Evolutionary conservation across 1,140 invertebrate species (phyloP), one percentile per base, ranked within the genome.

Genomic region (Drosophila pseudoananassae): DNA sequence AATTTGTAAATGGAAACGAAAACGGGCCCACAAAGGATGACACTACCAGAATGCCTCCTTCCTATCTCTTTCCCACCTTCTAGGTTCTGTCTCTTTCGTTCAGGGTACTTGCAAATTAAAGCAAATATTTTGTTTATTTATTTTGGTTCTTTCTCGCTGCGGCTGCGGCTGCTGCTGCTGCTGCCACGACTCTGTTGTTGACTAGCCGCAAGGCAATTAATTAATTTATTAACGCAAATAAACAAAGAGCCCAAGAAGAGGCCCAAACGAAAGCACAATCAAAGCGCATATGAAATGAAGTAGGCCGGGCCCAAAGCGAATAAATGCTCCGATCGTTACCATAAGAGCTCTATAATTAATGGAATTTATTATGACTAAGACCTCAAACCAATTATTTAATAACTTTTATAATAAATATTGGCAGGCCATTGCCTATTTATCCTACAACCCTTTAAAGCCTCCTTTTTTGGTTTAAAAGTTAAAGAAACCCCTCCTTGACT

Each of bases 41-140:
- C 10, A 60, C 54, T 43, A 33, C 47, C 51, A 50, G 15, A 40
- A 36, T 15, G 14, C 4, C 31, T 10, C 5, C 25, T 27, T 27
- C 25, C 6, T 25, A 5, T 25, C 23, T 25, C 23, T 2, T 25
- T 25, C 23, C 23, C 4, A 25, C 23, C 23, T 6, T 27, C 25
- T 27, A 27, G 25, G 25, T 27, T 27, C 27, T 5, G 31, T 56
- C 27, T 17, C 55, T 51, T 20, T 49, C 38, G 4, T 10, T 10
- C 43, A n/a, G 0, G 50, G 54, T 64, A 69, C 80, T 79, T 79
- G 76, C 68, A 88, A 87, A 87, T 87, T 78, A 87, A 87, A 87
- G 82, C 75, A 87, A 82, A 88, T 87, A 87, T 87, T 85, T 85
- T 85, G 77, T 81, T 85, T 85, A 85, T 85, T 85, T 85, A 85